A percentile compares a stretch with the other conserved stretches of the same genome.
These are phyloP conservation scores for Astropecten irregularis DNA, from an alignment of 53 echinoderm and acorn worm genomes.

Conservation along the genomic window DNA sequence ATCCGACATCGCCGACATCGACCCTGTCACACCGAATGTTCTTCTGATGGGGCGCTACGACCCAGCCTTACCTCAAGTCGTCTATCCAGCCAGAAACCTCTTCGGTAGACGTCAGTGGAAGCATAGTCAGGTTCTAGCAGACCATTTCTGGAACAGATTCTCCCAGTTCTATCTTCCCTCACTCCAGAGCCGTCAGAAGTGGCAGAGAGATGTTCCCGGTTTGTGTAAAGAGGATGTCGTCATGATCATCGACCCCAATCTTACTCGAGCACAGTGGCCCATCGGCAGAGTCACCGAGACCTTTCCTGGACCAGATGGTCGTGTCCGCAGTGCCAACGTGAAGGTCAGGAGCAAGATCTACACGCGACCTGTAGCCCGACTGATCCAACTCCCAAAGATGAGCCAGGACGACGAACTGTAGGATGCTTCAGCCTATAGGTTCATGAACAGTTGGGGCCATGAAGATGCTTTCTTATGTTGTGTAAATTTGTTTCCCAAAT, in stretches of 20 bases:
- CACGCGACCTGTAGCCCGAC: no score
- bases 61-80: conserved; percentile 9
- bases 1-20: conserved; percentile 44
- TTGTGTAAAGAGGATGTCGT: background rate
- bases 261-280: no score
- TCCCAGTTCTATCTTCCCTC: conserved; percentile 18
- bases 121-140: conserved; percentile 46
- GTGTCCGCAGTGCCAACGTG: no score
- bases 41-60: conserved; percentile 51
- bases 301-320: no score
- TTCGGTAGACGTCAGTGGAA: conserved; percentile 23
- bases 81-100: background rate
- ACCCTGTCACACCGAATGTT: conserved; percentile 53
- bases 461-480: background rate
- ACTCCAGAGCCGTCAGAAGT: conserved; percentile 5
- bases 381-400: background rate
- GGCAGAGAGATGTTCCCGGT: background rate
- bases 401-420: background rate
- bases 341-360: background rate
- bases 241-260: background rate
- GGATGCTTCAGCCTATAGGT: background rate
- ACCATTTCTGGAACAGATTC: conserved; percentile 49
- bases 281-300: no score
- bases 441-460: no score
- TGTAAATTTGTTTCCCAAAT: conserved; percentile 1